These are phyloP conservation scores for Tromatobia lineatoria DNA, from an alignment of 2,888 invertebrate species.

Conservation along the genomic window DNA sequence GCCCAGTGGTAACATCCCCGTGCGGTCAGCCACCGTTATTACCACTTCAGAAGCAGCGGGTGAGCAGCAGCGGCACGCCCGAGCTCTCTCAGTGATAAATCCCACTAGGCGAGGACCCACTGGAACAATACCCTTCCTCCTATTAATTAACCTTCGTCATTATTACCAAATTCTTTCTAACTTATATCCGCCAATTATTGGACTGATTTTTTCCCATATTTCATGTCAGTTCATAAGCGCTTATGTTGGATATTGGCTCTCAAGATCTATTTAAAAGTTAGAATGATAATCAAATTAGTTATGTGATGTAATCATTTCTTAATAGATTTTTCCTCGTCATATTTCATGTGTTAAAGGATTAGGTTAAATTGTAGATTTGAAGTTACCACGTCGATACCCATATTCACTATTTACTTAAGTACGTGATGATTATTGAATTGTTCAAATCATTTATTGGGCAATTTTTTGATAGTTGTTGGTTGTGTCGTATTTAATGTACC, in stretches of 20 bases:
- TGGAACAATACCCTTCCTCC: conserved; percentile 9
- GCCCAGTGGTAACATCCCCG: conserved; percentile 60
- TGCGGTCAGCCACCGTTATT: conserved; percentile 67
- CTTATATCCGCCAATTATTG: conserved; percentile 9
- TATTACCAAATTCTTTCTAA: conserved; percentile 41
- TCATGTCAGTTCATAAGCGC: neutral
- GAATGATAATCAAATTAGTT: too few species aligned
- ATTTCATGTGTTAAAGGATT: too few species aligned
- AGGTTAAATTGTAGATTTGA: too few species aligned
- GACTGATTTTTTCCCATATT: neutral
- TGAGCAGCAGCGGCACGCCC: conserved; percentile 26
- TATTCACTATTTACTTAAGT: too few species aligned
- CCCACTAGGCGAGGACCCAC: conserved; percentile 36
- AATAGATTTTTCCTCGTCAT: too few species aligned
- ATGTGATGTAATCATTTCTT: too few species aligned
- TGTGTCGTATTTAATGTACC: too few species aligned
- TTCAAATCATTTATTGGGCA: too few species aligned
- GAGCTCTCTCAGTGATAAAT: conserved; percentile 51
- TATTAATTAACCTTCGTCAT: conserved; percentile 47
- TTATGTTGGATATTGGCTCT: neutral
- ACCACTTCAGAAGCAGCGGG: conserved; percentile 56
- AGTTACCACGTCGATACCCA: too few species aligned
- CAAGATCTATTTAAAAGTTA: too few species aligned
- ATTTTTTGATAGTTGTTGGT: too few species aligned
- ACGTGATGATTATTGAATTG: too few species aligned